These are phyloP conservation scores for Yoshiicerus persimilis DNA, from an alignment of 1,140 invertebrate genomes.

Conservation along the genomic window DNA sequence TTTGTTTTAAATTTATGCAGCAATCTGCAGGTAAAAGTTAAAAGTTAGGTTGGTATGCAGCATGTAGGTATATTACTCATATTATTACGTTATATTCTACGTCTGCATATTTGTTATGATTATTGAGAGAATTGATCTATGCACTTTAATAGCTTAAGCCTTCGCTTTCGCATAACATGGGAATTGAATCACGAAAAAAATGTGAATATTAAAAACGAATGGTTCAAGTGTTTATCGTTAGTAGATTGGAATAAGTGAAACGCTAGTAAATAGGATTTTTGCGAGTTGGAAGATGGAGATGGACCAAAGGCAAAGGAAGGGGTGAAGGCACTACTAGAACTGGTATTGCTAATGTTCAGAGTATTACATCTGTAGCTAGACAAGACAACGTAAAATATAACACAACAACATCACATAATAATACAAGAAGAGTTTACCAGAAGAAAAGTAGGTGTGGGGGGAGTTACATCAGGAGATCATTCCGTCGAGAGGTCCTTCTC, in stretches of 20 bases:
- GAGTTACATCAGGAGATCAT: conserved; percentile 9
- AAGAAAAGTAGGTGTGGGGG: conserved; percentile 18
- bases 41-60: background rate
- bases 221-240: background rate
- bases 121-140: background rate
- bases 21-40: background rate
- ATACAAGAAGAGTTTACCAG: background rate
- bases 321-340: conserved; percentile 2
- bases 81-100: background rate
- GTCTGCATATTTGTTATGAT: background rate
- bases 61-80: background rate
- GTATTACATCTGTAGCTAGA: background rate
- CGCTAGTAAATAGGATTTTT: background rate
- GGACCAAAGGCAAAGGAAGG: background rate
- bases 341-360: background rate
- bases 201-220: background rate
- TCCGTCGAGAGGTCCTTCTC: background rate
- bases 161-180: background rate
- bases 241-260: background rate
- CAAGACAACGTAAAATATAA: background rate
- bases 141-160: background rate
- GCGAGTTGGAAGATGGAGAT: background rate
- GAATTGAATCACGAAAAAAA: background rate
- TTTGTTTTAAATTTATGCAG: background rate
- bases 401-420: background rate